Percentiles rank a stretch among this genome's conserved stretches.
These are phyloP conservation scores for Lepidostoma basale DNA, from an alignment of 1,140 invertebrate species.

Conservation along the genomic window DNA sequence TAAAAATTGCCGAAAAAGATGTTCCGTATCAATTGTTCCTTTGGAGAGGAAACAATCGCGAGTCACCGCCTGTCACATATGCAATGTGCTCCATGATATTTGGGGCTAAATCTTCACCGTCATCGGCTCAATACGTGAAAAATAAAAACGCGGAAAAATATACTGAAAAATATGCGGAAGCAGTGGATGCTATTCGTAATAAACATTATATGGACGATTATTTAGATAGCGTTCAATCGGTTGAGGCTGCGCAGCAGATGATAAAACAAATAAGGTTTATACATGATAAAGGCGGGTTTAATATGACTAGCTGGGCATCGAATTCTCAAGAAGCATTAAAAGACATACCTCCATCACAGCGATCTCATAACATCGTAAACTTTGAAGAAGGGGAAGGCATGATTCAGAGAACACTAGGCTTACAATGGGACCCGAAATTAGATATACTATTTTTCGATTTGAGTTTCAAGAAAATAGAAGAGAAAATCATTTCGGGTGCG, in stretches of 20 bases:
- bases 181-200: too few relatives aligned
- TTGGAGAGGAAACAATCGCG: neutral
- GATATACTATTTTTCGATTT: neutral
- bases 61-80: neutral
- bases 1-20: neutral
- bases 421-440: neutral
- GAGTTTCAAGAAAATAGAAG: neutral
- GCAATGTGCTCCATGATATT: neutral
- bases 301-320: neutral
- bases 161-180: too few relatives aligned
- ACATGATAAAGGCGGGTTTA: neutral
- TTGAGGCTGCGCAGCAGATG: neutral
- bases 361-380: neutral
- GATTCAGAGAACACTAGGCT: neutral
- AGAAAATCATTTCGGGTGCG: neutral
- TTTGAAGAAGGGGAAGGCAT: neutral
- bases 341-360: neutral
- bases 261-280: neutral
- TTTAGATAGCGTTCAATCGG: neutral
- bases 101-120: neutral
- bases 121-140: neutral
- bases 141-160: too few relatives aligned
- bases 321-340: too few relatives aligned
- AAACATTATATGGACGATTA: constrained; percentile 7
- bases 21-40: neutral